Conservation (phyloP, 2,888 invertebrate genomes). For the Ennomos fuscantarius region DNA sequence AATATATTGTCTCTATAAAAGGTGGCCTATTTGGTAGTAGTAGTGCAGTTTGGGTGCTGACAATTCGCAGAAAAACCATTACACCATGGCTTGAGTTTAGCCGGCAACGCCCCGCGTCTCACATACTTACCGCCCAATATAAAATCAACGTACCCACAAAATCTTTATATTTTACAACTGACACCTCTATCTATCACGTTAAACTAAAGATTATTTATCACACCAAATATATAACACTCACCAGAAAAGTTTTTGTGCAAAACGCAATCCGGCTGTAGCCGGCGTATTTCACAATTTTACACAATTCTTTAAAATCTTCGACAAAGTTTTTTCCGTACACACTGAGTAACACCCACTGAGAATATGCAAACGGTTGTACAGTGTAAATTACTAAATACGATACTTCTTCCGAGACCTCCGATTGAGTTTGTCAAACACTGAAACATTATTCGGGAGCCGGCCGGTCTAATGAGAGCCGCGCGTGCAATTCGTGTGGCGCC, state of each 20-base stretch:
- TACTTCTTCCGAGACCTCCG: slow-evolving; percentile 84
- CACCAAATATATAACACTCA: slow-evolving; percentile 56
- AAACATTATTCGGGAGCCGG: slow-evolving; percentile 85
- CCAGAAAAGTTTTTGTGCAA: slow-evolving; percentile 81
- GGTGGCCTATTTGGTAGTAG: slow-evolving; percentile 39
- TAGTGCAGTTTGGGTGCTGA: slow-evolving; percentile 62
- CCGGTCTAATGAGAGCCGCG: slow-evolving; percentile 80
- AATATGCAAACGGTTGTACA: slow-evolving; percentile 82
- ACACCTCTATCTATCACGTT: slow-evolving; percentile 26
- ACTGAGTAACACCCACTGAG: slow-evolving; percentile 85
- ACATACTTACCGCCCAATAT: slow-evolving; percentile 21
- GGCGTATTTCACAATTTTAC: slow-evolving; percentile 83
- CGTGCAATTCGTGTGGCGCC: slow-evolving; percentile 80
- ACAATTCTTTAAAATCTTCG: slow-evolving; percentile 85
- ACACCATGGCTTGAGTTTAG: slow-evolving; percentile 56
- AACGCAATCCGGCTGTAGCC: slow-evolving; percentile 78
- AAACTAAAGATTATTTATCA: slow-evolving; percentile 36
- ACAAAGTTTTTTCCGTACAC: slow-evolving; percentile 85
- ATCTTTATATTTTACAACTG: slow-evolving; percentile 21
- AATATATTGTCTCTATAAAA: not conserved
- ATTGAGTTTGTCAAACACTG: slow-evolving; percentile 84
- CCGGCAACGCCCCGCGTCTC: slow-evolving; percentile 71
- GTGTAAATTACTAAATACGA: slow-evolving; percentile 81
- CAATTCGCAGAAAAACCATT: slow-evolving; percentile 70
- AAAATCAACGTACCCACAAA: slow-evolving; percentile 39